These are phyloP conservation scores for Furcifer pardalis DNA, from an alignment of 2,797 vertebrate genomes.

Conservation along the genomic window DNA sequence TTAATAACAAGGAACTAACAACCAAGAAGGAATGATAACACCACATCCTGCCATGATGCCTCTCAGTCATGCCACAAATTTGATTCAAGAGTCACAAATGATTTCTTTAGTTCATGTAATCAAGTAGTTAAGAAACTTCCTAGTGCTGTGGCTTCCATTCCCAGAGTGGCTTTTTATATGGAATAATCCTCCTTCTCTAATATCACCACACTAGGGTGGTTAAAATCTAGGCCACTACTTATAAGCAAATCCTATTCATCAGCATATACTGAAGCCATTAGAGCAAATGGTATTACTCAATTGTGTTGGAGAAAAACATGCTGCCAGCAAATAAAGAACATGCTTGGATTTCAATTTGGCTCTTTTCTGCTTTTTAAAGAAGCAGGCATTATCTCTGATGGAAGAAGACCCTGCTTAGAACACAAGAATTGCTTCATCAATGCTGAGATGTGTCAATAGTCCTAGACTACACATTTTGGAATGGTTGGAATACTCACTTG, in stretches of 20 bases:
- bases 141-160: conserved; percentile 41
- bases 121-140: conserved; percentile 33
- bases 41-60: conserved; percentile 19
- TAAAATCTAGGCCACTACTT: conserved; percentile 17
- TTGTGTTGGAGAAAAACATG: background rate
- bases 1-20: conserved; percentile 64
- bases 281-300: conserved; percentile 6
- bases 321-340: background rate
- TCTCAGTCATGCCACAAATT: conserved; percentile 54
- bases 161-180: background rate
- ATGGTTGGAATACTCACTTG: background rate
- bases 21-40: conserved; percentile 61
- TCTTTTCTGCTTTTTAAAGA: background rate
- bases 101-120: conserved; percentile 52
- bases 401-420: background rate
- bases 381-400: background rate
- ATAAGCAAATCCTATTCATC: conserved; percentile 5
- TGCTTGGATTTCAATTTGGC: background rate
- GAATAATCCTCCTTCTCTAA: conserved; percentile 2
- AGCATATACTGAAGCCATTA: background rate
- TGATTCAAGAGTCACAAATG: conserved; percentile 38
- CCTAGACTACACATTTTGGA: background rate
- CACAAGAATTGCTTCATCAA: background rate
- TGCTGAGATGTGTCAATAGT: background rate
- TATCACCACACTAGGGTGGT: background rate